Evolutionary conservation across 2,797 vertebrate genomes (phyloP).

Genomic region (Gymnocypris eckloni): DNA sequence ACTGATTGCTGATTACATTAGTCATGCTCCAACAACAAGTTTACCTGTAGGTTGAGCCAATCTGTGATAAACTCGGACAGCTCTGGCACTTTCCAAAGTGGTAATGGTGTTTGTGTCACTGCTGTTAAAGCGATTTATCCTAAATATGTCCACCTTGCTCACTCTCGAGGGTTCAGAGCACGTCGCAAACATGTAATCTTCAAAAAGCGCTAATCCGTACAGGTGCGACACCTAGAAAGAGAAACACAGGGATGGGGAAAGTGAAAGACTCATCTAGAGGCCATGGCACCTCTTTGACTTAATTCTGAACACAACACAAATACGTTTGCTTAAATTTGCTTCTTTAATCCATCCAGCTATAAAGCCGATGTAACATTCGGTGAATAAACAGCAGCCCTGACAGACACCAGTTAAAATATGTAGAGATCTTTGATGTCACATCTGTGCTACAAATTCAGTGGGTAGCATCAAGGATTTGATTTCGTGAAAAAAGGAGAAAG

Average conservation of each 20-base stretch:
- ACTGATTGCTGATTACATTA: background rate
- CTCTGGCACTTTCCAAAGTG: constrained; percentile 73
- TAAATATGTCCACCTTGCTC: constrained; percentile 73
- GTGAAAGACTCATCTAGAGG: constrained; percentile 18
- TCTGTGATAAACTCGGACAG: constrained; percentile 81
- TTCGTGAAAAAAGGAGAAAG: background rate
- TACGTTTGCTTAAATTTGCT: constrained; percentile 37
- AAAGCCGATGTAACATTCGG: background rate
- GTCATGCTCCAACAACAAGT: background rate
- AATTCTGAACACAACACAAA: constrained; percentile 52
- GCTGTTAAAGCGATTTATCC: constrained; percentile 83
- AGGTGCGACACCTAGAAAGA: constrained; percentile 81
- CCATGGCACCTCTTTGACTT: constrained; percentile 32
- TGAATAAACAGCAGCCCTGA: constrained; percentile 27
- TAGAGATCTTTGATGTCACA: constrained; percentile 46
- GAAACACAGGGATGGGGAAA: constrained; percentile 14
- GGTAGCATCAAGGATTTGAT: constrained; percentile 17
- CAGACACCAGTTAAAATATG: constrained; percentile 27
- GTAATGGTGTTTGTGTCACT: constrained; percentile 73
- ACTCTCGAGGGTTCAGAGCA: constrained; percentile 72
- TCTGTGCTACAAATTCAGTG: constrained; percentile 28
- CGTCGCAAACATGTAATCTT: constrained; percentile 83
- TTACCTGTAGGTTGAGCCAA: constrained; percentile 82
- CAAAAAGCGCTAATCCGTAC: constrained; percentile 83
- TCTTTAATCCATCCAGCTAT: constrained; percentile 48